phyloP scores from a whole-genome alignment of 2,113 vertebrate species.

The Motacilla tschutschensis region DNA sequence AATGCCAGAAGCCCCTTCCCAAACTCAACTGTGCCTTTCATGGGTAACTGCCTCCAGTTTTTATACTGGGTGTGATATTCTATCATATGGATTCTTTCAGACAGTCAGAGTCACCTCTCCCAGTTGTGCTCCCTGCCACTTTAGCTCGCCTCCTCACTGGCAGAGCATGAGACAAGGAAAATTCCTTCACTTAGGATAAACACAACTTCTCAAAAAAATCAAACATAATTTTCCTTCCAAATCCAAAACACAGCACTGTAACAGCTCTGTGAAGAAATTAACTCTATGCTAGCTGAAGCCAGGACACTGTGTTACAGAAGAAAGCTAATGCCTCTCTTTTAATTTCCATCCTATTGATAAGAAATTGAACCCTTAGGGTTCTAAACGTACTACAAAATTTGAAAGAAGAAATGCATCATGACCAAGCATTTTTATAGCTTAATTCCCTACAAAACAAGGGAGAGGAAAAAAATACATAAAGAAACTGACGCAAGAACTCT shows the following conservation, averaged over 20 bases:
- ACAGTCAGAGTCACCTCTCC: neutral
- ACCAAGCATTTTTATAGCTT: neutral
- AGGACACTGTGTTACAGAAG: neutral
- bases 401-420: neutral
- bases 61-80: neutral
- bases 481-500: neutral
- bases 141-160: neutral
- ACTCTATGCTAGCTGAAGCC: neutral
- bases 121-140: neutral
- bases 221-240: neutral
- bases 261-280: neutral
- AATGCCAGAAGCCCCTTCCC: neutral
- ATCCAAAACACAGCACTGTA: neutral
- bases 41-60: neutral
- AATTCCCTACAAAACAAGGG: neutral
- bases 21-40: neutral
- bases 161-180: neutral
- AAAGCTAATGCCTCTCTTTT: neutral
- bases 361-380: neutral
- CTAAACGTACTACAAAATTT: neutral
- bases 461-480: neutral
- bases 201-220: accelerated
- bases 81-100: neutral
- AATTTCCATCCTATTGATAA: neutral
- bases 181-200: neutral